These are phyloP conservation scores for Caenorhabditis imperialis DNA, from an alignment of 2,888 invertebrate species.

Conservation along the genomic window DNA sequence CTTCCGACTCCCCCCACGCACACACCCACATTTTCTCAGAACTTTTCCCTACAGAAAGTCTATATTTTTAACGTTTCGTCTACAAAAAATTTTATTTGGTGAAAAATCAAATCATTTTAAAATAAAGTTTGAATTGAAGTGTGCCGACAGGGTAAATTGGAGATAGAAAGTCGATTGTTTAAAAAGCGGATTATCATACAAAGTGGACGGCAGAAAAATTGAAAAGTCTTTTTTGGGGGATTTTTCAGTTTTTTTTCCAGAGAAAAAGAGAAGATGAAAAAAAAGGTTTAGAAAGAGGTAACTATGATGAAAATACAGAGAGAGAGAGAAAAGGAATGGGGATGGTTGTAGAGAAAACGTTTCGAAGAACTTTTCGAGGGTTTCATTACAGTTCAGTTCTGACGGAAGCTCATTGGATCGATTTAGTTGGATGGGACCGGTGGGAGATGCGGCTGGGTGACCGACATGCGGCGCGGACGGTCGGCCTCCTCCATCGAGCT, in stretches of 20 bases:
- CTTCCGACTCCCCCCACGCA: constrained; percentile 3
- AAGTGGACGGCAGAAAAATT: too few species aligned
- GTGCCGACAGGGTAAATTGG: too few species aligned
- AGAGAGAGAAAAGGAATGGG: too few species aligned
- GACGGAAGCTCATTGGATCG: constrained; percentile 5
- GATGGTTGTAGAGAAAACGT: neutral
- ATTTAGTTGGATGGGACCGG: constrained; percentile 61
- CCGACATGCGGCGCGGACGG: constrained; percentile 75
- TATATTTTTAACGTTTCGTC: too few species aligned
- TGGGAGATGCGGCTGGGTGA: constrained; percentile 63
- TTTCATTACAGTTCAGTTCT: neutral
- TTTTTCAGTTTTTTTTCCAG: neutral
- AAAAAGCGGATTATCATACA: too few species aligned
- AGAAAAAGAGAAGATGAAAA: neutral
- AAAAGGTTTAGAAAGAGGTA: too few species aligned
- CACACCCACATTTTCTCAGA: neutral
- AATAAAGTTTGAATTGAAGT: too few species aligned
- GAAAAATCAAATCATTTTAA: too few species aligned
- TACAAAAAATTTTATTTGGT: too few species aligned
- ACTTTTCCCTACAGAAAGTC: too few species aligned
- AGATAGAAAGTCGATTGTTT: too few species aligned
- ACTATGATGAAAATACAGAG: too few species aligned
- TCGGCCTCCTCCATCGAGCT: constrained; percentile 78
- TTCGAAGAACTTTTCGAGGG: constrained; percentile 19
- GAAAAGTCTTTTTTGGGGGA: constrained; percentile 1